phyloP scores from a whole-genome alignment of 2,113 vertebrate genomes.

The Perca schrenkii region DNA sequence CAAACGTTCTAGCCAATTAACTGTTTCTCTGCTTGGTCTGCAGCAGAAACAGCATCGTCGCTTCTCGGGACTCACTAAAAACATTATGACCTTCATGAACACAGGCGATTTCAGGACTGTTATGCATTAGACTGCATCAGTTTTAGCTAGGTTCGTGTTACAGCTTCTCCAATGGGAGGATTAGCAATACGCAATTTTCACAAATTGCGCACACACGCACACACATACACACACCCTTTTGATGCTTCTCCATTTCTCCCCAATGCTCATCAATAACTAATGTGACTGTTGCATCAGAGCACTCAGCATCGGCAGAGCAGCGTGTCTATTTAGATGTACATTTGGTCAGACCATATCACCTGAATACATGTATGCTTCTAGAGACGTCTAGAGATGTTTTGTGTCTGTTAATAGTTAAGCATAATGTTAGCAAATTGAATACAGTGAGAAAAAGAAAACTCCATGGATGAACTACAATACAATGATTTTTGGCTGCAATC shows the following conservation, averaged over 20 bases:
- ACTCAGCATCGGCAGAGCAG: constrained; percentile 4
- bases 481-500: neutral
- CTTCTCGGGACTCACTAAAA: neutral
- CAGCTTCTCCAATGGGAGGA: too few species aligned
- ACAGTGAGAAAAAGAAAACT: neutral
- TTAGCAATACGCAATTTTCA: too few species aligned
- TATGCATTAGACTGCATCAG: too few species aligned
- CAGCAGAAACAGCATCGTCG: constrained; percentile 21
- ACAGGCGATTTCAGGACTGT: neutral
- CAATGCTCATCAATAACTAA: constrained; percentile 56
- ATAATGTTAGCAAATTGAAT: neutral
- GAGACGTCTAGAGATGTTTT: neutral
- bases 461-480: too few species aligned
- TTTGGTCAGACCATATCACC: neutral
- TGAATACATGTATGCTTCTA: neutral
- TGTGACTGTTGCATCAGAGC: neutral
- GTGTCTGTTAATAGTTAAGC: neutral
- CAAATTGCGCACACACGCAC: neutral
- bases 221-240: constrained; percentile 4
- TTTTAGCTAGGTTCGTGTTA: too few species aligned
- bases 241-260: constrained; percentile 30
- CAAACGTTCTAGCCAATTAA: constrained; percentile 34
- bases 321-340: neutral
- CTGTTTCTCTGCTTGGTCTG: constrained; percentile 40
- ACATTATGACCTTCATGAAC: neutral